Evolutionary conservation across 2,113 vertebrate species (phyloP).

Genomic region (Microtus oregoni): DNA sequence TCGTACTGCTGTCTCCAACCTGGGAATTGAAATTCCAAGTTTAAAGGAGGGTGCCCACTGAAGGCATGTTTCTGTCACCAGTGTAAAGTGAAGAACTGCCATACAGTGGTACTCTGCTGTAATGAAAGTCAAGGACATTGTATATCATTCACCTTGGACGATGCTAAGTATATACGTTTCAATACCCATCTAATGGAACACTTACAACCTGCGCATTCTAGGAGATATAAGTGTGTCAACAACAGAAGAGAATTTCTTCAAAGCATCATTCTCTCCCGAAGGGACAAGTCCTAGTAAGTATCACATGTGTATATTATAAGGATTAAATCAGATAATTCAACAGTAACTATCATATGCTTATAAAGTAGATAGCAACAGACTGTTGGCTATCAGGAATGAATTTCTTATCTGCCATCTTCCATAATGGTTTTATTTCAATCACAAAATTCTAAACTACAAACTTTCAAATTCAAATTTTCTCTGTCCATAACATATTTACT

Average conservation of each 20-base stretch:
- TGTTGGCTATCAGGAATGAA: neutral
- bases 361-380: neutral
- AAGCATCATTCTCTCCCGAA: neutral
- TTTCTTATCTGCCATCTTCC: neutral
- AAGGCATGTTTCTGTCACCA: neutral
- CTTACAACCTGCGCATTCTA: neutral
- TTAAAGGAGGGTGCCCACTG: neutral
- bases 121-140: neutral
- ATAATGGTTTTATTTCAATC: neutral
- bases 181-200: slow-evolving; percentile 3
- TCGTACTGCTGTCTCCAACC: neutral
- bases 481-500: neutral
- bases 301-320: neutral
- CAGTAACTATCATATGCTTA: neutral
- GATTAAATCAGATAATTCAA: neutral
- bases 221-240: neutral
- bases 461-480: neutral
- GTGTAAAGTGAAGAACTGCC: neutral
- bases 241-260: neutral
- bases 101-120: neutral
- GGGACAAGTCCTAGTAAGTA: neutral
- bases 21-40: neutral
- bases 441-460: neutral
- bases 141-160: neutral
- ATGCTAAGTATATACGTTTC: neutral